A percentile compares a stretch with the other conserved stretches of the same genome.
These are phyloP conservation scores for Pangasius krempfi DNA, from an alignment of 2,797 vertebrate genomes.

Conservation along the genomic window DNA sequence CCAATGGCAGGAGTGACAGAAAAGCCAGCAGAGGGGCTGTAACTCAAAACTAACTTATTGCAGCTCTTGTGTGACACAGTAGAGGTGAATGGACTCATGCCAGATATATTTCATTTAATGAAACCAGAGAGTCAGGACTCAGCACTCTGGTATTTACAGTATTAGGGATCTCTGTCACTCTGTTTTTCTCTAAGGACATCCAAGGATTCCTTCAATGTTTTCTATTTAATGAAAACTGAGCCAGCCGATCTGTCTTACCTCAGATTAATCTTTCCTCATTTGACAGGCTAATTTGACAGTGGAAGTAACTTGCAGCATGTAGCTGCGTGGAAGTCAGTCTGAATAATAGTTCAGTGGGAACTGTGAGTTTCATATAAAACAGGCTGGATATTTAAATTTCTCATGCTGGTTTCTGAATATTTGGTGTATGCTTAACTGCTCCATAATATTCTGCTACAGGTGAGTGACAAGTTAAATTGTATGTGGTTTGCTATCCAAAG, in stretches of 20 bases:
- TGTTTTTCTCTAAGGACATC: constrained; percentile 56
- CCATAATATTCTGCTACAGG: not conserved
- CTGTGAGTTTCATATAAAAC: constrained; percentile 20
- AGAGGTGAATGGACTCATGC: not conserved
- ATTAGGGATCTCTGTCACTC: not conserved
- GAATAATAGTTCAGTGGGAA: constrained; percentile 26
- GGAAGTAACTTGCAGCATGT: constrained; percentile 26
- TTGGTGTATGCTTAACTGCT: not conserved
- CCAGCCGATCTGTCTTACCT: constrained; percentile 40
- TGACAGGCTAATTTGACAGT: constrained; percentile 43
- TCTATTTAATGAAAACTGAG: constrained; percentile 50
- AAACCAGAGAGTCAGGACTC: constrained; percentile 6
- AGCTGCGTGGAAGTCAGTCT: constrained; percentile 17
- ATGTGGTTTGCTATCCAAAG: not conserved
- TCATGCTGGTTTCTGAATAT: not conserved
- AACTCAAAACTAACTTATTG: constrained; percentile 4
- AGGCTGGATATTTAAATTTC: constrained; percentile 16
- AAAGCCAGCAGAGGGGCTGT: not conserved
- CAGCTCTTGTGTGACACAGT: not conserved
- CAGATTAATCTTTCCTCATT: constrained; percentile 40
- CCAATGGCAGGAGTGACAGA: constrained; percentile 40
- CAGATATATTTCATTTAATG: constrained; percentile 7
- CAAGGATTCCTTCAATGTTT: constrained; percentile 39
- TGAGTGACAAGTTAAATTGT: not conserved
- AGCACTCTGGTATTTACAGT: constrained; percentile 11